Percentiles rank a stretch among this genome's conserved stretches.
phyloP scores from a whole-genome alignment of 2,888 invertebrate species.

The Strigamia maritima region DNA sequence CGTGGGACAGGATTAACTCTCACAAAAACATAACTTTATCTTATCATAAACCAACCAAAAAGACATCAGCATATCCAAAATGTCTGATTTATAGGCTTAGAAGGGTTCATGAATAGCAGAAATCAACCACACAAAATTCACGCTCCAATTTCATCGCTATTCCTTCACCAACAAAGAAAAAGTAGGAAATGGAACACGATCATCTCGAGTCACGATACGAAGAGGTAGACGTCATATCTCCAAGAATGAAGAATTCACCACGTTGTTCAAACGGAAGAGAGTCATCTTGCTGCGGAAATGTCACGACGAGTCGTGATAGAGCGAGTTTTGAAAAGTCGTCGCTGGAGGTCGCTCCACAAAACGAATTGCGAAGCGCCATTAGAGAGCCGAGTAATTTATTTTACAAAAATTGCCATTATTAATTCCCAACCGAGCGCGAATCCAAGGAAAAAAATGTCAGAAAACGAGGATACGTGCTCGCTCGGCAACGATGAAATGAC shows the following conservation, averaged over 20 bases:
- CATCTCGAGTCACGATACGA: background rate
- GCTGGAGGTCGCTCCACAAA: background rate
- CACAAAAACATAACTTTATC: too few species aligned
- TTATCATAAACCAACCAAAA: too few species aligned
- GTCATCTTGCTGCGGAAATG: slow-evolving; percentile 12
- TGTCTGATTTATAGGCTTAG: too few species aligned
- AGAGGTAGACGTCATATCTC: background rate
- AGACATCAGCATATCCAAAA: too few species aligned
- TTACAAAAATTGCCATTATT: background rate
- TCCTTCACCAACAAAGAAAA: background rate
- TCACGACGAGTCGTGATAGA: background rate
- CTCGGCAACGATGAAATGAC: background rate
- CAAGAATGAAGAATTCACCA: background rate
- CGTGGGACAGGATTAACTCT: too few species aligned
- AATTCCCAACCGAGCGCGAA: slow-evolving; percentile 3
- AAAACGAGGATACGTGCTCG: too few species aligned
- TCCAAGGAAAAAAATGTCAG: background rate
- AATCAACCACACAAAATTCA: background rate
- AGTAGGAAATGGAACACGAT: background rate
- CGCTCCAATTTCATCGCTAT: background rate
- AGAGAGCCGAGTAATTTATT: background rate
- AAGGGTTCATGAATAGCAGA: too few species aligned
- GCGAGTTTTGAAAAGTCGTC: background rate
- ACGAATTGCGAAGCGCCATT: background rate
- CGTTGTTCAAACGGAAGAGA: background rate